Evolutionary conservation across 2,888 invertebrate species (phyloP).

Genomic region (Drosophila rubida): DNA sequence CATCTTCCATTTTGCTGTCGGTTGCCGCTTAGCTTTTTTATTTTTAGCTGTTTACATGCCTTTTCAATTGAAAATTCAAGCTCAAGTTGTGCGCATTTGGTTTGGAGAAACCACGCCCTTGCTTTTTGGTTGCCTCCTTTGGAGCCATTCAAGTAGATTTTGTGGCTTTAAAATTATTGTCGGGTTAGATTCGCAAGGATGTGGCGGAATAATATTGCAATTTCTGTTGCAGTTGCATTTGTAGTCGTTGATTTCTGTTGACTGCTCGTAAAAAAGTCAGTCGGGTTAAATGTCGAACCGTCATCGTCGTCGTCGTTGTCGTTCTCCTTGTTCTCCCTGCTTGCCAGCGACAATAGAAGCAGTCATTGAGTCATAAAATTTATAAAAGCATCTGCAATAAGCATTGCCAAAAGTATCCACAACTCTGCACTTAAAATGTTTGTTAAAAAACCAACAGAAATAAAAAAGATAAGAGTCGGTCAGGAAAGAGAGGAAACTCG

Average conservation of each 20-base stretch:
- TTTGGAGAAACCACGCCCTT: conserved; percentile 51
- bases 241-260: conserved; percentile 45
- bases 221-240: conserved; percentile 15
- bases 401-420: conserved; percentile 61
- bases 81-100: conserved; percentile 66
- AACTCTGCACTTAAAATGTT: conserved; percentile 58
- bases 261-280: conserved; percentile 52
- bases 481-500: background rate
- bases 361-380: conserved; percentile 74
- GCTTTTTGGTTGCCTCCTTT: background rate
- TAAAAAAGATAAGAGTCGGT: conserved; percentile 14
- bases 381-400: conserved; percentile 73
- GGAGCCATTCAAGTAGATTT: conserved; percentile 34
- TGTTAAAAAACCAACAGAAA: conserved; percentile 25
- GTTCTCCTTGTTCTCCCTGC: conserved; percentile 1
- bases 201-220: conserved; percentile 50
- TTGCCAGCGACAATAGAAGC: conserved; percentile 54
- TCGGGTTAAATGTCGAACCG: conserved; percentile 63
- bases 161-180: conserved; percentile 73
- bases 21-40: conserved; percentile 12
- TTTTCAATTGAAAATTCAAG: conserved; percentile 59
- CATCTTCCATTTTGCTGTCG: conserved; percentile 3
- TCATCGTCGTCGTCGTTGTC: conserved; percentile 10
- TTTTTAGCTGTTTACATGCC: conserved; percentile 48
- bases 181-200: conserved; percentile 57